phyloP scores from a whole-genome alignment of 2,888 invertebrate genomes.

The Zeuzera pyrina region DNA sequence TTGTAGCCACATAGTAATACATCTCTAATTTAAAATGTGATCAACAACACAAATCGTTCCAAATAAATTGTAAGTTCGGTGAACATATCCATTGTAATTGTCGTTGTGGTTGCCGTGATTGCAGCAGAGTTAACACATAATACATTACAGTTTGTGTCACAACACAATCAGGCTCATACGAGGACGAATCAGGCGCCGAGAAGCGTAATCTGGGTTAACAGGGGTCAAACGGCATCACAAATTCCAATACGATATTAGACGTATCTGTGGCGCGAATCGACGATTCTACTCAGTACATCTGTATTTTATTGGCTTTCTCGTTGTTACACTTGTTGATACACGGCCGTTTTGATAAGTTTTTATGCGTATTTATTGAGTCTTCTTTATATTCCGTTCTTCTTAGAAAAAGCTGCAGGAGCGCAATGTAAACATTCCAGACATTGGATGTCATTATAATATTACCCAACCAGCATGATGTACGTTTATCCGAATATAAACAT shows the following conservation, averaged over 20 bases:
- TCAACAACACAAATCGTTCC: conserved; percentile 31
- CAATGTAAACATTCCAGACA: no score
- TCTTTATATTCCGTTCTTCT: no score
- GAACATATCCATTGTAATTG: conserved; percentile 66
- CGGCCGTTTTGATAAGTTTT: no score
- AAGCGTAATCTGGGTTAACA: conserved; percentile 81
- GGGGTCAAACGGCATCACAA: conserved; percentile 82
- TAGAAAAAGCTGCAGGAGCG: no score
- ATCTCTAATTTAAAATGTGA: no score
- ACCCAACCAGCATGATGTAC: no score
- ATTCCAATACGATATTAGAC: conserved; percentile 77
- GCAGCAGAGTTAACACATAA: conserved; percentile 73
- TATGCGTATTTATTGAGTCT: no score
- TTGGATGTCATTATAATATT: no score
- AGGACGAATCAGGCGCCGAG: conserved; percentile 73
- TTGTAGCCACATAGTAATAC: no score
- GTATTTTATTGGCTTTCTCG: conserved; percentile 1
- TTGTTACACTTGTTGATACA: conserved; percentile 1
- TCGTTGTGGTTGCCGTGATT: conserved; percentile 60
- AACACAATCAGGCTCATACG: conserved; percentile 68
- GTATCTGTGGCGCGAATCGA: conserved; percentile 72
- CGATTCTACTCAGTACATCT: conserved; percentile 20
- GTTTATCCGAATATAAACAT: no score
- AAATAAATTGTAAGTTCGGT: conserved; percentile 59
- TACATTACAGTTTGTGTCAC: conserved; percentile 74